phyloP scores from a whole-genome alignment of 1,140 invertebrate species.

The Carposina sasakii region DNA sequence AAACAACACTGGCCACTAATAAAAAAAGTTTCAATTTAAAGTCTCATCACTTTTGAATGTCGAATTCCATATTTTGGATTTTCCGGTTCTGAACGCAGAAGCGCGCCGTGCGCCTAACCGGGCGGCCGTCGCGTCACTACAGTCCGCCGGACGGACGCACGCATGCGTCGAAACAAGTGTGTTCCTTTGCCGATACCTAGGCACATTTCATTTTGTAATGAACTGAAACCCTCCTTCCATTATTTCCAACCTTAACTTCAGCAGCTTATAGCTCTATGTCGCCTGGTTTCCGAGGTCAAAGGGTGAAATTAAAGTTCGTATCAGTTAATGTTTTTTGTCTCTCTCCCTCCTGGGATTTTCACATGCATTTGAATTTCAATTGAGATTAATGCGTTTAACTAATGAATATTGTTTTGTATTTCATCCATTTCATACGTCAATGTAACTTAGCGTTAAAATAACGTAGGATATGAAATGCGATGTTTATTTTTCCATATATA shows the following conservation, averaged over 20 bases:
- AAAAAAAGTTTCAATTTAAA: neutral
- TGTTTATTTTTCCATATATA: too few relatives aligned
- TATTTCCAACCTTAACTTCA: constrained; percentile 7
- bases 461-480: too few relatives aligned
- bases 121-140: constrained; percentile 43
- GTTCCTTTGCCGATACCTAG: constrained; percentile 34
- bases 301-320: constrained; percentile 41
- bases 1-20: constrained; percentile 11
- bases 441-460: too few relatives aligned
- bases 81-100: constrained; percentile 25
- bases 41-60: constrained; percentile 25
- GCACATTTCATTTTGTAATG: constrained; percentile 55
- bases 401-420: too few relatives aligned
- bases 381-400: constrained; percentile 10
- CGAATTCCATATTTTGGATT: constrained; percentile 47
- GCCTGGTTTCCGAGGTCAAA: constrained; percentile 14
- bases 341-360: constrained; percentile 30
- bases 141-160: constrained; percentile 34
- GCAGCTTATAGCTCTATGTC: constrained; percentile 23
- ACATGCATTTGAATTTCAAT: constrained; percentile 48
- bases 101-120: constrained; percentile 38
- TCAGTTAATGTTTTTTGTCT: constrained; percentile 36
- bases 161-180: constrained; percentile 38
- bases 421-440: too few relatives aligned
- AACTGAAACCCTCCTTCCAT: constrained; percentile 30